These are phyloP conservation scores for Luscinia luscinia DNA, from an alignment of 2,797 vertebrate species.

Conservation along the genomic window DNA sequence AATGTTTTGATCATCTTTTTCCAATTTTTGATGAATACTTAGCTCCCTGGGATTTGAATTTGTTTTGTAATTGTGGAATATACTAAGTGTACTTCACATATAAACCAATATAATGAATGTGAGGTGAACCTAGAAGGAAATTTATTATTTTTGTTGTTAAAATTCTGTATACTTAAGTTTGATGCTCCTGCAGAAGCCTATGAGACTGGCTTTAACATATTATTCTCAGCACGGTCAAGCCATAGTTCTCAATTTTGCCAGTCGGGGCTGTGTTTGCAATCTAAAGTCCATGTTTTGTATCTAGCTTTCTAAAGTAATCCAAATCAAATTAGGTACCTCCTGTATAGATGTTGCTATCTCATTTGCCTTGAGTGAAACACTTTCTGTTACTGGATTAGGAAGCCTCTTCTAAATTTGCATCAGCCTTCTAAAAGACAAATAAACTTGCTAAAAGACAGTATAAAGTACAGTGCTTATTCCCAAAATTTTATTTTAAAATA, in stretches of 20 bases:
- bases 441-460: not conserved
- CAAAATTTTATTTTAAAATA: not conserved
- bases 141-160: not conserved
- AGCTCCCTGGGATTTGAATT: not conserved
- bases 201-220: not conserved
- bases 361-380: not conserved
- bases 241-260: not conserved
- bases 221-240: not conserved
- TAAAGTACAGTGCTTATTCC: not conserved
- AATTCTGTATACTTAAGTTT: not conserved
- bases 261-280: accelerated
- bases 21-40: not conserved
- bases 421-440: not conserved
- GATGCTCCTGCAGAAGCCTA: not conserved
- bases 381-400: not conserved
- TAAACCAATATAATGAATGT: not conserved
- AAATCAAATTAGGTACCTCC: not conserved
- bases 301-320: not conserved
- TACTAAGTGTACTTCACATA: not conserved
- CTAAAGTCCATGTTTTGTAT: not conserved
- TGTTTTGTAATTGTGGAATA: not conserved
- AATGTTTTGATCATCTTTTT: not conserved
- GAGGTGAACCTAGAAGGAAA: not conserved
- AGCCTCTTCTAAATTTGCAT: not conserved
- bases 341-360: not conserved